Evolutionary conservation across 1,140 invertebrate genomes (phyloP).

Genomic region (Zaprionus taronus): DNA sequence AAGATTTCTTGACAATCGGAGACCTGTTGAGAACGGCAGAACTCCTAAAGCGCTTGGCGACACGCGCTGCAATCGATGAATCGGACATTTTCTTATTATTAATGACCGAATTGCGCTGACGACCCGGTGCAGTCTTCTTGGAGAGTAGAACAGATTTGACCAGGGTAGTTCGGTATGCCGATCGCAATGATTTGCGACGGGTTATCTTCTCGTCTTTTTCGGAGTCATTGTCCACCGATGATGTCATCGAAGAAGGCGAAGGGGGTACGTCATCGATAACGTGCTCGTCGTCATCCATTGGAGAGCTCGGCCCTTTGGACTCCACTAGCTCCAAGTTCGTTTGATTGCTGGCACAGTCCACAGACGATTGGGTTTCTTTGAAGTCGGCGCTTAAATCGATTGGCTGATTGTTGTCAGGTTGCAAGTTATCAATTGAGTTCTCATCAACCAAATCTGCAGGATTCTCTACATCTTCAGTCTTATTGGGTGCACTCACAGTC

Average conservation of each 20-base stretch:
- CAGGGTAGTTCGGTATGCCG: background rate
- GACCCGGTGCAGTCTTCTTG: too few relatives aligned
- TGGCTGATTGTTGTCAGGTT: background rate
- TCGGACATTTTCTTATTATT: background rate
- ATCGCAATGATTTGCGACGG: slow-evolving; percentile 13
- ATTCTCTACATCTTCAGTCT: background rate
- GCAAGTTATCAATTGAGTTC: background rate
- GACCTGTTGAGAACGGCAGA: background rate
- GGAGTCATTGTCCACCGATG: background rate
- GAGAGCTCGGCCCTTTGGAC: background rate
- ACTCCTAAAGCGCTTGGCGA: slow-evolving; percentile 29
- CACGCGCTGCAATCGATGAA: slow-evolving; percentile 29
- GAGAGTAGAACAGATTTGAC: background rate
- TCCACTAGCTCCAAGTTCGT: background rate
- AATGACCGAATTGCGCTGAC: background rate
- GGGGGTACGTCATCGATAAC: background rate
- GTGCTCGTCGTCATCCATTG: background rate
- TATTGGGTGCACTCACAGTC: background rate
- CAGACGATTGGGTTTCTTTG: background rate
- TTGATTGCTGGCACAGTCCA: background rate
- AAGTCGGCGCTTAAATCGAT: background rate
- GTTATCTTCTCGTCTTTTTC: background rate
- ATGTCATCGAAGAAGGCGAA: background rate
- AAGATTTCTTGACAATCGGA: background rate
- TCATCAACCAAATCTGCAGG: background rate